phyloP scores from a whole-genome alignment of 2,888 invertebrate species.

The Smittia sp. region DNA sequence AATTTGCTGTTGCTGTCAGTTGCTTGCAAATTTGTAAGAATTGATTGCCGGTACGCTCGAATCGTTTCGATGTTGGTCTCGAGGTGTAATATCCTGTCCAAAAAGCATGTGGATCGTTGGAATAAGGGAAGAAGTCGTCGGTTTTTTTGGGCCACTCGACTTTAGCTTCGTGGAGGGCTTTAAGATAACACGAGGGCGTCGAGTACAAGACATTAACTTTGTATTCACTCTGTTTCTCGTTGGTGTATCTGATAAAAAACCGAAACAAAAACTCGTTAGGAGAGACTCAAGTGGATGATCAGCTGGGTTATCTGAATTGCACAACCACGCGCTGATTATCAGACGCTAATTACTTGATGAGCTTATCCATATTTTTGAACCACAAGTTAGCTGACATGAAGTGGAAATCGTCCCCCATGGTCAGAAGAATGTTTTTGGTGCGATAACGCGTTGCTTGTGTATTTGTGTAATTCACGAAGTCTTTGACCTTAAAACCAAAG shows the following conservation, averaged over 20 bases:
- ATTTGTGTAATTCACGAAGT: constrained; percentile 58
- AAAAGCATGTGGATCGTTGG: constrained; percentile 62
- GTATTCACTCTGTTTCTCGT: constrained; percentile 55
- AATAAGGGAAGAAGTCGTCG: constrained; percentile 68
- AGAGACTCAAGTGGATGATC: constrained; percentile 5
- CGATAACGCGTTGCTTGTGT: constrained; percentile 58
- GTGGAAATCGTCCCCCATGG: constrained; percentile 92
- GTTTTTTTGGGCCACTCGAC: constrained; percentile 53
- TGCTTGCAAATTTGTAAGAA: constrained; percentile 56
- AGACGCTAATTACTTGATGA: constrained; percentile 73
- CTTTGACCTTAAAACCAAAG: constrained; percentile 60
- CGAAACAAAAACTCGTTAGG: not conserved
- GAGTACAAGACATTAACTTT: constrained; percentile 64
- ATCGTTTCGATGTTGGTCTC: constrained; percentile 58
- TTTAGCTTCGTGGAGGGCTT: constrained; percentile 55
- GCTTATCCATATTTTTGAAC: constrained; percentile 83
- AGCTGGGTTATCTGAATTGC: not conserved
- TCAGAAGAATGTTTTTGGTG: constrained; percentile 76
- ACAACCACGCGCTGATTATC: too few species aligned
- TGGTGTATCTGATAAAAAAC: constrained; percentile 59
- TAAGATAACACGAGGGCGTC: constrained; percentile 61
- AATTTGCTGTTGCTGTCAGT: constrained; percentile 45
- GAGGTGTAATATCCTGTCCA: constrained; percentile 73
- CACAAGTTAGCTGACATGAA: constrained; percentile 74
- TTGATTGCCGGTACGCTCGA: constrained; percentile 55